Evolutionary conservation across 2,888 invertebrate species (phyloP), one percentile per base, ranked within the genome.

Genomic region (Polydrusus cervinus): DNA sequence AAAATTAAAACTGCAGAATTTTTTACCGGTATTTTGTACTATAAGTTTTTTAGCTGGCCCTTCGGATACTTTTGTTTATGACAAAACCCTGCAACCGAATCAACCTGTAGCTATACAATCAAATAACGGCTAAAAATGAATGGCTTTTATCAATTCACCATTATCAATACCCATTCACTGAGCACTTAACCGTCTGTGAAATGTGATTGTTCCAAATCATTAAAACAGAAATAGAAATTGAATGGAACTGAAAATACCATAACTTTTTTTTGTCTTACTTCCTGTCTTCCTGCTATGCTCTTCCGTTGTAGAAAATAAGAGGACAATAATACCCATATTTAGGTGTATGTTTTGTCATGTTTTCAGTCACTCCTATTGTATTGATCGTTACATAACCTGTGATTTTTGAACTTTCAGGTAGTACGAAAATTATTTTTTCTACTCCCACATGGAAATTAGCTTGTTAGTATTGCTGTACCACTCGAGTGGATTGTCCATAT

Each of bases 131-230:
- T n/a, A 43, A 53, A 34, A 3, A 53, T 53, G 1, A 53, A 20
- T 25, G 25, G 30, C 16, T 18, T 38, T 60, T 60, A 18, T 16
- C 7, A 38, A 10, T 25, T 1, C 8, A 38, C 38, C 57, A 60
- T 14, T 38, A 13, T 38, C 38, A 16, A 38, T 60, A 38, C 34
- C 8, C 9, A 34, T 34, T 34, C 34, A 34, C 1, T 34, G 34
- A 38, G 38, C 30, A 60, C 38, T 10, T 18, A 60, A 60, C 57
- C 16, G 18, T 5, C 57, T 38, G 57, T 60, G 38, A 60, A 60
- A 60, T 38, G 38, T 38, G 18, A 60, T 60, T 60, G 57, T 60
- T 60, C 57, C 57, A 16, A 60, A 60, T 38, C 57, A 38, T 60
- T 60, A 60, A 16, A 60, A 60, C 30, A 38, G 38, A 11, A 38